phyloP scores from a whole-genome alignment of 1,140 invertebrate species.

The Heliconius melpomene region DNA sequence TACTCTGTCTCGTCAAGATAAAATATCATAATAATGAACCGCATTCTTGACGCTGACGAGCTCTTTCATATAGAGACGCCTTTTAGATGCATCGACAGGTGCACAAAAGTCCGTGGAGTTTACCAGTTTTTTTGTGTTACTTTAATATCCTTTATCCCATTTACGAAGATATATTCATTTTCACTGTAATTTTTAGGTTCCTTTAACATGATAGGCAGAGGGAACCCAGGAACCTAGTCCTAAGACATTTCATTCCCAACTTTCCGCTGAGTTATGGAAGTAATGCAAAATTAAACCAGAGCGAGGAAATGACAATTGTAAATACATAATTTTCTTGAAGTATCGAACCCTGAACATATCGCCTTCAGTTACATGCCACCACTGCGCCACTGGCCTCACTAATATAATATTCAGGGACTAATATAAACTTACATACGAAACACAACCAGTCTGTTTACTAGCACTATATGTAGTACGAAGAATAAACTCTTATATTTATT shows the following conservation, averaged over 20 bases:
- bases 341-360: too few relatives aligned
- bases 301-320: too few relatives aligned
- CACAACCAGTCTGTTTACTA: neutral
- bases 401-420: too few relatives aligned
- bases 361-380: too few relatives aligned
- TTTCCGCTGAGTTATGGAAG: too few relatives aligned
- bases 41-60: slow-evolving; percentile 22
- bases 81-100: slow-evolving; percentile 26
- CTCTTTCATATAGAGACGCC: slow-evolving; percentile 11
- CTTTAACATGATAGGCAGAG: too few relatives aligned
- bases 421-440: neutral
- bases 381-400: too few relatives aligned
- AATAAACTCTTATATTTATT: neutral
- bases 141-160: neutral
- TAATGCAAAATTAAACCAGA: too few relatives aligned
- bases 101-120: neutral
- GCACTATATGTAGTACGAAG: neutral
- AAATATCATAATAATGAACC: slow-evolving; percentile 20
- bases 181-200: too few relatives aligned
- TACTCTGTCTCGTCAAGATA: slow-evolving; percentile 23
- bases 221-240: too few relatives aligned
- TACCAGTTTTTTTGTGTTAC: neutral
- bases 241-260: too few relatives aligned
- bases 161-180: neutral
- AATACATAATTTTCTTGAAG: too few relatives aligned